Evolutionary conservation across 1,140 invertebrate genomes (phyloP), one percentile per base, ranked within the genome.

Genomic region (Agrilus planipennis): DNA sequence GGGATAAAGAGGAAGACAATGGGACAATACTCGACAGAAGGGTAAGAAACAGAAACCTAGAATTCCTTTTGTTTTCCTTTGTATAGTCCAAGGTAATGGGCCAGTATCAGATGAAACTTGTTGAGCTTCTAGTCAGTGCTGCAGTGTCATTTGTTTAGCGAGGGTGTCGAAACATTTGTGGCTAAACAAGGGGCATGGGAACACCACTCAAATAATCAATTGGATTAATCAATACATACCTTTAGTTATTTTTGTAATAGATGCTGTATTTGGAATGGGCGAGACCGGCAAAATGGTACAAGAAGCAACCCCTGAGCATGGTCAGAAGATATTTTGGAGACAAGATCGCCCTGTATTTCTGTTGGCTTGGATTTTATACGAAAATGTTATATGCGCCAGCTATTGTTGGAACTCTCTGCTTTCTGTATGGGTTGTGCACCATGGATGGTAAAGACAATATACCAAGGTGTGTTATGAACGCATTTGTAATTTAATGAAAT

Each of bases 281-380:
- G 0, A 72, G 81, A 47, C 82, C 88, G 16, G 71, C 70, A 1
- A 84, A 83, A 57, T 89, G 86, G 77, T 88, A 81, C 58, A 93
- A 92, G 60, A 79, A 82, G 38, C 92, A 96, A 57, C 92, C 92
- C 0, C 63, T 95, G 0, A 87, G 88, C 71, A 63, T 95, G 14
- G 76, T 95, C 12, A 67, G 81, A 44, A 73, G 83, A 49, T 97
- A 97, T 61, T 96, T 96, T 60, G 93, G 93, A 0, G 92, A 95
- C 52, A 96, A 95, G 63, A 91, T 96, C 10, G 91, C 79, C 0
- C 70, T 99, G 0, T 99, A 98, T 57, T 98, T 97, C 64, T 93
- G 91, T 17, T 99, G 93, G 93, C 63, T 99, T 18, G 94, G 93
- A n/a, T 98, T 93, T 66, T 99, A 98, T 60, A 98, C 94, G 0